phyloP scores from a whole-genome alignment of 2,888 invertebrate genomes.

The Pseudeuparius sepicola region DNA sequence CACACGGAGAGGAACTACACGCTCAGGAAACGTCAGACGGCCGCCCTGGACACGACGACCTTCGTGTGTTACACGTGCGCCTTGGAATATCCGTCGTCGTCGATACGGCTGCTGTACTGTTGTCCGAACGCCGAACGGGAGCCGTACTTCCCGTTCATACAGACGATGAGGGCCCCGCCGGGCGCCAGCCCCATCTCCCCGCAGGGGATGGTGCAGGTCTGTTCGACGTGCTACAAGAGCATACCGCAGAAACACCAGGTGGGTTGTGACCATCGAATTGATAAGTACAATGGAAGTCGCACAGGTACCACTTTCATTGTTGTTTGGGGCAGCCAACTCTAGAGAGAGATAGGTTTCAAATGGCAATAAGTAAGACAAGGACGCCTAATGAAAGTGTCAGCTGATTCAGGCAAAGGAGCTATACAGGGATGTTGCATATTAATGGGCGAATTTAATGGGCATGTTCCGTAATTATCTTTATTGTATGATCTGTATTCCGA shows the following conservation, averaged over 20 bases:
- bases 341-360: no score
- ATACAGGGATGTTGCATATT: no score
- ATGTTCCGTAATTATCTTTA: no score
- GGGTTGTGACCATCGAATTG: no score
- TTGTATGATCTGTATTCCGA: no score
- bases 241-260: conserved; percentile 64
- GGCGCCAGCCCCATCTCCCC: conserved; percentile 85
- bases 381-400: no score
- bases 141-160: conserved; percentile 85
- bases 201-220: conserved; percentile 84
- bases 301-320: no score
- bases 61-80: conserved; percentile 90
- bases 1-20: conserved; percentile 73
- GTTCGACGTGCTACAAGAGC: conserved; percentile 75
- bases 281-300: no score
- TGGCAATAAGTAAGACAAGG: no score
- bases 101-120: conserved; percentile 74
- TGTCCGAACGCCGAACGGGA: conserved; percentile 76
- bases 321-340: no score
- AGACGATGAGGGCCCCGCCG: conserved; percentile 65
- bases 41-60: conserved; percentile 52
- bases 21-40: conserved; percentile 64
- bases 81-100: conserved; percentile 66
- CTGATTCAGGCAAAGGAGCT: no score
- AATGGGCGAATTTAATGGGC: no score